A percentile compares a stretch with the other conserved stretches of the same genome.
phyloP scores from a whole-genome alignment of 2,797 vertebrate species.

The Amblyraja radiata region DNA sequence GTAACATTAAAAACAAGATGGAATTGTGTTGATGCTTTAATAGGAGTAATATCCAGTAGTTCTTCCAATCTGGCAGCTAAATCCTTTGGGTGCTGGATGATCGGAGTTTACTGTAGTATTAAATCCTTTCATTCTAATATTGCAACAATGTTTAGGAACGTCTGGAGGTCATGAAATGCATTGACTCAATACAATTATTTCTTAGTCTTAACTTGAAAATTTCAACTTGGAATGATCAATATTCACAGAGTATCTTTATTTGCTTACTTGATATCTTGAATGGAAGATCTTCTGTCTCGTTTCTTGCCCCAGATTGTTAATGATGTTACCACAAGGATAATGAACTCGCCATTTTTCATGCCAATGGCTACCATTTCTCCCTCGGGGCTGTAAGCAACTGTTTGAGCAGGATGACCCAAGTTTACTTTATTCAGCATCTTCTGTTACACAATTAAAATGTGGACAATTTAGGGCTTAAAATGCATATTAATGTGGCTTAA shows the following conservation, averaged over 20 bases:
- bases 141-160: not conserved
- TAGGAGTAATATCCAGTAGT: no score
- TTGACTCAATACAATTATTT: not conserved
- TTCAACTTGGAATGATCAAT: not conserved
- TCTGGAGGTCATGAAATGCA: not conserved
- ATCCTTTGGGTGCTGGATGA: no score
- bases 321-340: slow-evolving; percentile 86
- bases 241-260: slow-evolving; percentile 16
- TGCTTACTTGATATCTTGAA: slow-evolving; percentile 87
- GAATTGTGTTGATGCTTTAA: no score
- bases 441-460: slow-evolving; percentile 54
- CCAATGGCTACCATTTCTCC: slow-evolving; percentile 97
- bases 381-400: slow-evolving; percentile 88
- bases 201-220: not conserved
- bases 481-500: not conserved
- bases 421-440: slow-evolving; percentile 96
- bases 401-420: slow-evolving; percentile 78
- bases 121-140: not conserved
- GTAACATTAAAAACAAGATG: no score
- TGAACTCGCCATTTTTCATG: slow-evolving; percentile 96
- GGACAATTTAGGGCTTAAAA: slow-evolving; percentile 11
- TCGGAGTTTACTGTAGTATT: not conserved
- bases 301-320: slow-evolving; percentile 98
- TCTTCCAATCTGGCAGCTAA: no score
- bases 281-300: slow-evolving; percentile 80